Base-by-base conservation (phyloP, 2,888 invertebrate species). In the Sinopyrophorus schimmeli region DNA sequence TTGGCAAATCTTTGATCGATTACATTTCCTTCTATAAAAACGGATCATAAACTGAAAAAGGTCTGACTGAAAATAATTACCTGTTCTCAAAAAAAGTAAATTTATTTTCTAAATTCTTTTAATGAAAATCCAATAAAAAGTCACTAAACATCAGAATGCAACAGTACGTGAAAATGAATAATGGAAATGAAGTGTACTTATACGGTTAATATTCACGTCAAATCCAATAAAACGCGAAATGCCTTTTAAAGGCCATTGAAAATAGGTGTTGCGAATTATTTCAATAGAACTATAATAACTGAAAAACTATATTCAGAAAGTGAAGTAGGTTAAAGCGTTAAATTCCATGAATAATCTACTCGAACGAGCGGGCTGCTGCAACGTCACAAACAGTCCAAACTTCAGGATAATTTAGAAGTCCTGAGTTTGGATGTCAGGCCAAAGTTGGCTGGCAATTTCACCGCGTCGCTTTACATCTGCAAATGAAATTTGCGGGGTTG, bases 311-410 rank as follows among this genome's bases (percentile, higher is more conserved):
- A 43, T 50, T 34, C 32, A n/a, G 15, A 34, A 46, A 50, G 32
- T 46, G 44, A 38, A 41, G 31, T 26, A 46, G 16, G 34, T 50
- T 42, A 44, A 40, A 50, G 35, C 44, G 40, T 46, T 44, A 44
- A 50, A 50, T 50, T 50, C 50, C 50, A 50, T 27, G 50, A 50
- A 50, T 50, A 50, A 50, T 50, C 30, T 40, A 50, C 50, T 44
- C 27, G 50, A 50, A 30, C 17, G 39, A 34, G 53, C 47, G 43
- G 41, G 38, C 41, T 50, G 28, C 38, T 21, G 47, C 49, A 48
- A 48, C 48, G 44, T 48, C 48, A 48, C 48, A 48, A 55, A 43
- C 52, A 52, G 47, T 47, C 53, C 31, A 50, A 48, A 43, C 47
- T 43, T 48, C 35, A 43, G 39, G 30, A 49, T 49, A 53, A 53